Base-by-base conservation (phyloP, 2,888 invertebrate genomes). In the Drepanosiphum platanoidis region DNA sequence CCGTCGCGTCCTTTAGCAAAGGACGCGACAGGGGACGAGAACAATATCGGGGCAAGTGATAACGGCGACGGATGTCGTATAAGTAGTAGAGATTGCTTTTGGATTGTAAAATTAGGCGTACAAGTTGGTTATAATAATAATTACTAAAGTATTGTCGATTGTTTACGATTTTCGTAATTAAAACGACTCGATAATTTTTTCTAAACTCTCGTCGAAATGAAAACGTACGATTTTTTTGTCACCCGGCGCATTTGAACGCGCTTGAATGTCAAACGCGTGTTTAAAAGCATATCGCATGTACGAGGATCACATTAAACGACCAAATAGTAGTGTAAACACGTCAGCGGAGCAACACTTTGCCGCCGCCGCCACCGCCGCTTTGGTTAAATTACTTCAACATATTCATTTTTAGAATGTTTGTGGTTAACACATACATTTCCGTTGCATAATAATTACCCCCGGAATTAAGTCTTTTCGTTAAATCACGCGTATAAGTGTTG, bases 351-450 rank as follows among this genome's bases (percentile, higher is more conserved):
- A 27, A 77, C 27, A 36, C 58, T 77, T 34, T 15, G n/a, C 75
- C n/a, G 13, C n/a, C 11, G 34, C 9, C 58, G 58, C n/a, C 8
- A 15, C 75, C n/a, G 13, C n/a, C 11, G 34, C 9, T 58, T 34
- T 18, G 61, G 64, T 64, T 39, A 39, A 78, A 78, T 78, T 64
- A 64, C 64, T 30, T 39, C 15, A 18, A 61, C 77, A n/a, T 30
- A 39, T 64, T 78, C 77, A 18, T 64, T 64, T 78, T 42, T 22
- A 78, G 39, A 30, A 64, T 64, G 77, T 77, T 78, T 30, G 77
- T 22, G 77, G 77, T 78, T 61, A 30, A 78, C 77, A n/a, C n/a
- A 39, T 64, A 61, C 61, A 27, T 30, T 30, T 27, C 36, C 61
- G 61, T 64, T 64, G 30, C 77, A 30, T 64, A 3, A 39, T 64